Conservation (phyloP, 2,797 vertebrate genomes). For the Rhinella marina region DNA sequence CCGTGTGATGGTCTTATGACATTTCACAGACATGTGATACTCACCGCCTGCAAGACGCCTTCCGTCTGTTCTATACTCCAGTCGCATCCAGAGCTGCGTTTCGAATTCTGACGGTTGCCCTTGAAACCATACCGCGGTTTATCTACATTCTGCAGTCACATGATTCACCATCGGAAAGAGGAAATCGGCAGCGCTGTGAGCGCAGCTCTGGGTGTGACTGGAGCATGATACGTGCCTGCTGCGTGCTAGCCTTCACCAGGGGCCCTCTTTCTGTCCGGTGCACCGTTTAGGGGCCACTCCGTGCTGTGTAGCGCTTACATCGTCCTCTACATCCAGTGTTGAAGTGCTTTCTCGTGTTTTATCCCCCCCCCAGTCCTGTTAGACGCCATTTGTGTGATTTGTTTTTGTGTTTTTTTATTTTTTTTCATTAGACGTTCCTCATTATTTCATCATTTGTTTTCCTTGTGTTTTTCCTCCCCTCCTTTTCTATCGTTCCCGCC, state of each 20-base stretch:
- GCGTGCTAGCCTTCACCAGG: background rate
- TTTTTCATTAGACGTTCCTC: constrained; percentile 8
- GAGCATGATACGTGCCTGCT: too few relatives aligned
- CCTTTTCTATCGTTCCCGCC: background rate
- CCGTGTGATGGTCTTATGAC: too few relatives aligned
- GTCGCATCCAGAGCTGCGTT: background rate
- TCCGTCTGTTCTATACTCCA: background rate
- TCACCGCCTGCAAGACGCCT: too few relatives aligned
- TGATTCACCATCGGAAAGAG: too few relatives aligned
- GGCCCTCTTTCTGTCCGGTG: background rate
- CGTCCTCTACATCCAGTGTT: background rate
- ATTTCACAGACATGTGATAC: too few relatives aligned
- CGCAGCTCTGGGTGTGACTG: background rate
- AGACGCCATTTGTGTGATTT: constrained; percentile 27
- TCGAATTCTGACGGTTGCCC: too few relatives aligned
- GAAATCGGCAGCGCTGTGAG: background rate
- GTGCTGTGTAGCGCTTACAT: constrained; percentile 11
- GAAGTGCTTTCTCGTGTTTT: background rate
- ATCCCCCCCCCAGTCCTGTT: constrained; percentile 17
- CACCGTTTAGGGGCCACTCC: too few relatives aligned
- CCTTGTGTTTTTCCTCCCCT: background rate
- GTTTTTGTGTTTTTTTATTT: background rate
- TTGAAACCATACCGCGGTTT: too few relatives aligned
- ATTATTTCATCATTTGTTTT: constrained; percentile 50
- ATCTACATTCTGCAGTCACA: too few relatives aligned